Evolutionary conservation across 2,113 vertebrate genomes (phyloP).

Genomic region (Pollimyrus isidori): DNA sequence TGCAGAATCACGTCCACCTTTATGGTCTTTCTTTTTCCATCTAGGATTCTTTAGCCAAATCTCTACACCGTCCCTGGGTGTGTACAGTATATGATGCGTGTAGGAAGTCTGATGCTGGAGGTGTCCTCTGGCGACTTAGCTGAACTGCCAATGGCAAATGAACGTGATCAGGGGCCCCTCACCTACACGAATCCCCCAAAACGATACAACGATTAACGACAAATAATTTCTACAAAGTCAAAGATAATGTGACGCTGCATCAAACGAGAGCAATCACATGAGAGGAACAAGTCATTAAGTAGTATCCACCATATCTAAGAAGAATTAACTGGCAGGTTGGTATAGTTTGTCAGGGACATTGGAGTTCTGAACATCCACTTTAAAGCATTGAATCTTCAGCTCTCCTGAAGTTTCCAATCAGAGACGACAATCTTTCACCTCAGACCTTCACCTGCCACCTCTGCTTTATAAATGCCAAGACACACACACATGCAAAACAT

Average conservation of each 20-base stretch:
- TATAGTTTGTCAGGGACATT: not conserved
- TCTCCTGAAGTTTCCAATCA: conserved; percentile 4
- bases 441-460: not conserved
- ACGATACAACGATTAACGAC: not conserved
- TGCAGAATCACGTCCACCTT: not conserved
- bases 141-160: not conserved
- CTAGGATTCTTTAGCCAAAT: conserved; percentile 38
- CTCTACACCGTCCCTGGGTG: conserved; percentile 36
- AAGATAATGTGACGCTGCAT: not conserved
- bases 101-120: conserved; percentile 65
- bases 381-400: not conserved
- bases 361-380: not conserved
- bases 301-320: not conserved
- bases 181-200: not conserved
- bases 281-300: no score
- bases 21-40: not conserved
- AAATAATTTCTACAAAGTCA: not conserved
- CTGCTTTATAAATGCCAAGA: not conserved
- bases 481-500: not conserved
- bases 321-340: not conserved
- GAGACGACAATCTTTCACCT: not conserved
- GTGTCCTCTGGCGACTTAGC: conserved; percentile 63
- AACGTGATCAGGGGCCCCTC: not conserved
- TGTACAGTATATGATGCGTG: conserved; percentile 60
- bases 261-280: not conserved